Base-by-base conservation (phyloP, 2,113 vertebrate genomes). In the Apeltes quadracus region DNA sequence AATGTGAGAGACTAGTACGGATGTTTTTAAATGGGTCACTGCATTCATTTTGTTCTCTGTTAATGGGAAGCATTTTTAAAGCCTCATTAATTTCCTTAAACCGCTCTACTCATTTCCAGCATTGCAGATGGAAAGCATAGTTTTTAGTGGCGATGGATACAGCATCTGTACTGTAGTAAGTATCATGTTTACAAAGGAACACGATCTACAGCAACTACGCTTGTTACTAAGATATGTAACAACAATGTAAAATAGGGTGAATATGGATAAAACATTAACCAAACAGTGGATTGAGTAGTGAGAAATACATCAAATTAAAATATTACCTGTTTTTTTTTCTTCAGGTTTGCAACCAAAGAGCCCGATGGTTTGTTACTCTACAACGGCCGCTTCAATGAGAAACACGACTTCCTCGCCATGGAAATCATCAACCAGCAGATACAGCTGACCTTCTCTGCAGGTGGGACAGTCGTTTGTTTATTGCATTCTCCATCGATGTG, bases 361-460 rank as follows among this genome's bases (percentile, higher is more conserved):
- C 89, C 87, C 0, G 89, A 96, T 0, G 97, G 96, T 32, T 92
- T 99, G 34, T 93, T 99, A 29, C 86, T 99, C 32, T 99, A 99
- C 85, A 99, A 98, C 0, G 97, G 97, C 5, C 96, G 97, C 80
- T 99, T 99, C 90, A 99, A 99, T 0, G 96, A 98, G 85, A 96
- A 96, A 46, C 97, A 99, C 3, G 97, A 99, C 90, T 98, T 98
- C 1, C 94, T 99, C 59, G 96, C 97, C 3, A 88, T 99, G 68
- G 97, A 99, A 88, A 96, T 99, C 61, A 93, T 98, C 69, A 91
- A 92, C 0, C 94, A 96, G 78, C 97, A 99, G 93, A 90, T 99
- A 44, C 97, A 98, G 92, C 93, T 99, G 74, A 98, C 95, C 78
- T 99, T 97, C 92, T 99, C 97, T 0, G 97, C 97, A 94, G 97